Conservation (phyloP, 2,113 vertebrate species). For the Amazona guildingii region DNA sequence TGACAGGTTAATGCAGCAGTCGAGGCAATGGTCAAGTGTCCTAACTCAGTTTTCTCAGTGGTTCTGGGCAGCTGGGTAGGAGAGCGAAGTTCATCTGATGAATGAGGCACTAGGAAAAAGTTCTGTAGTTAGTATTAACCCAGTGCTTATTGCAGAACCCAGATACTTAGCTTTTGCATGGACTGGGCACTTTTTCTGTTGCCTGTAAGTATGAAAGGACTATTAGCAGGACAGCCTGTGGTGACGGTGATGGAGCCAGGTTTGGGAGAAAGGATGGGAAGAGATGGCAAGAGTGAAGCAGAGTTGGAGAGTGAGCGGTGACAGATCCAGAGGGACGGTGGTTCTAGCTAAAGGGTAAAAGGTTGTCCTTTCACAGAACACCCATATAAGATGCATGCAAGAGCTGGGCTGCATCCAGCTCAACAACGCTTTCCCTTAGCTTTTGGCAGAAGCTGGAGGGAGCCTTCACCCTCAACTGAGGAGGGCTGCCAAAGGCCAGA, state of each 20-base stretch:
- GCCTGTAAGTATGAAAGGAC: not conserved
- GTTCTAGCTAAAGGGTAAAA: not conserved
- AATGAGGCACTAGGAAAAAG: not conserved
- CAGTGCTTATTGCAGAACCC: not conserved
- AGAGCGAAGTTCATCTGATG: not conserved
- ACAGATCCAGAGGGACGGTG: not conserved
- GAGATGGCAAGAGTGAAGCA: accelerated
- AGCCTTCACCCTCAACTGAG: not conserved
- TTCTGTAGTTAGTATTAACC: not conserved
- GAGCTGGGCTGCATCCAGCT: not conserved
- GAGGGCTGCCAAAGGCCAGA: not conserved
- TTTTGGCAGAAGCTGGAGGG: not conserved
- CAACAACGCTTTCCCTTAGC: not conserved
- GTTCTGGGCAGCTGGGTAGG: not conserved
- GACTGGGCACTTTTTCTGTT: not conserved
- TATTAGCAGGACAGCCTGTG: not conserved
- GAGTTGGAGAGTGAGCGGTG: not conserved
- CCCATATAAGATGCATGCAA: not conserved
- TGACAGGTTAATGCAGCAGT: not conserved
- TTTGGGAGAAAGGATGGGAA: not conserved
- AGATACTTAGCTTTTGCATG: not conserved
- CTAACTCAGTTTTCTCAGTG: not conserved
- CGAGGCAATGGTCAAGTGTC: not conserved
- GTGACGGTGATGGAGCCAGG: not conserved
- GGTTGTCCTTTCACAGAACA: not conserved